Percentiles rank a stretch among this genome's conserved stretches.
These are phyloP conservation scores for Larimichthys polyactis DNA, from an alignment of 2,113 vertebrate species.

Conservation along the genomic window DNA sequence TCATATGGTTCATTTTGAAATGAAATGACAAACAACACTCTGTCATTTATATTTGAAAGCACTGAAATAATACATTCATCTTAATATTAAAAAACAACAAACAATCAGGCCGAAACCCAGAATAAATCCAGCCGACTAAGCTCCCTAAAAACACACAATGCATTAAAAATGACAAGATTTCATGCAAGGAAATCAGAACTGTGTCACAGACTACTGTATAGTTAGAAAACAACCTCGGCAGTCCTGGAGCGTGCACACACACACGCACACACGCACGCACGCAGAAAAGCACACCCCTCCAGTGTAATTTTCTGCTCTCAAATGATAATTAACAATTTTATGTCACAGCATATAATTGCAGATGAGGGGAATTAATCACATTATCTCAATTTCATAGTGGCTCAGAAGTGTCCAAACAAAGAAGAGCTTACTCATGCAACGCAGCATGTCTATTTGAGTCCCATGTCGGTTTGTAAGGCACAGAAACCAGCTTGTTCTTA, in stretches of 20 bases:
- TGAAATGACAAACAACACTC: not conserved
- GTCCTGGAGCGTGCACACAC: slow-evolving; percentile 15
- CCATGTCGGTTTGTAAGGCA: not conserved
- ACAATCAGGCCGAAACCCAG: too few relatives aligned
- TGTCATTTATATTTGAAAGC: not conserved
- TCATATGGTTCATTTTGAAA: not conserved
- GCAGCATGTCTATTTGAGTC: slow-evolving; percentile 17
- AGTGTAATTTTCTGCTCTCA: slow-evolving; percentile 54
- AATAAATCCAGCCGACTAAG: not conserved
- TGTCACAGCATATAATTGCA: slow-evolving; percentile 63
- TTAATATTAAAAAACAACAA: too few relatives aligned
- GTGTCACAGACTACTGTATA: not conserved
- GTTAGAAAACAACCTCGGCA: slow-evolving; percentile 28
- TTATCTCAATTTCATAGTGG: slow-evolving; percentile 63
- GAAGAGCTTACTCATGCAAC: slow-evolving; percentile 1
- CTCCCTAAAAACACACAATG: not conserved
- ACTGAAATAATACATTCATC: not conserved
- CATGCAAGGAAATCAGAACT: slow-evolving; percentile 20
- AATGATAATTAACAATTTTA: slow-evolving; percentile 66
- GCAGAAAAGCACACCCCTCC: slow-evolving; percentile 12
- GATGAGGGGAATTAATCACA: slow-evolving; percentile 69
- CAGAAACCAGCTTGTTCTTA: slow-evolving; percentile 26
- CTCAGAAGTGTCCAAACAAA: slow-evolving; percentile 59
- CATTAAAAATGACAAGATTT: not conserved
- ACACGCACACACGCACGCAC: slow-evolving; percentile 22